Base-by-base conservation (phyloP, 2,888 invertebrate species). In the Hetaerina titia region DNA sequence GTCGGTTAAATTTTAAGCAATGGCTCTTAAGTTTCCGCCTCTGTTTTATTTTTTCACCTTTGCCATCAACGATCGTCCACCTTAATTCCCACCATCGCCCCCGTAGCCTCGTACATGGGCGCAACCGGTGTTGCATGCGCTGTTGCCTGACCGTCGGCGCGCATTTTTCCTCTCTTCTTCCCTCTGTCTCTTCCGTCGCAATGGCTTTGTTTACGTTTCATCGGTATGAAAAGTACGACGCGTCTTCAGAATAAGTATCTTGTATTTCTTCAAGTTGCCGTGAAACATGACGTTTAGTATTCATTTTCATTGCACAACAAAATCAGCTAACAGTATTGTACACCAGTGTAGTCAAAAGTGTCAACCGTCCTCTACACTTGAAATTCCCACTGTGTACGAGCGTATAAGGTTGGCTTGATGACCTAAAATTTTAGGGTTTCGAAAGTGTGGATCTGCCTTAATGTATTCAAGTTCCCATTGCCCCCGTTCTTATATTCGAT, bases 61-160 rank as follows among this genome's bases (percentile, higher is more conserved):
- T 31, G 1, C 25, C 31, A 31, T 81, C 81, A 81, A 81, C 81
- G 81, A 81, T 81, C 81, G 81, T 81, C 81, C 81, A 81, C 81
- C 81, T 81, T 74, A 74, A 74, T 74, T 74, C 74, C 74, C 74
- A n/a, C 31, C 25, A 11, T 15, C 25, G 81, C 81, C 31, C 15
- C 13, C 31, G 81, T 81, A 81, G 81, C 81, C 81, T 81, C 81
- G 81, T 81, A 81, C 81, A 81, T 81, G 81, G 81, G 81, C 81
- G 81, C 81, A 81, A 81, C 81, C 81, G 31, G 81, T 81, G 81
- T 81, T 81, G 81, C 81, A 81, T 81, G 81, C 81, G 81, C 81
- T 31, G 81, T 81, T 81, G 81, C 81, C 81, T 25, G 81, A 31
- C 15, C 81, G 31, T 31, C 81, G 81, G 81, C 81, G 81, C 81